phyloP scores from a whole-genome alignment of 2,888 invertebrate species.

The Hedychridium roseum region DNA sequence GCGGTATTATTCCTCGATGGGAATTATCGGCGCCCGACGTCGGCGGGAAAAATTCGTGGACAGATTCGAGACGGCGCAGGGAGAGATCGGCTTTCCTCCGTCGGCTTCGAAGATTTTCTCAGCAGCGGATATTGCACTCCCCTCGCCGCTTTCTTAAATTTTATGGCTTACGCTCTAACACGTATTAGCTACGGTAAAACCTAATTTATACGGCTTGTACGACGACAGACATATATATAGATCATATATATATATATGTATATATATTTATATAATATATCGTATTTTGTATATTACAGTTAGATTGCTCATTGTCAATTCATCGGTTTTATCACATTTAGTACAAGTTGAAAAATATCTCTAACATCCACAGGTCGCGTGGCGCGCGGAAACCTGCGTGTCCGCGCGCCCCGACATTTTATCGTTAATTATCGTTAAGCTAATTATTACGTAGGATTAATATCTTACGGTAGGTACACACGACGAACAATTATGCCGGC shows the following conservation, averaged over 20 bases:
- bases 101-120: slow-evolving; percentile 6
- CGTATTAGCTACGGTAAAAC: slow-evolving; percentile 45
- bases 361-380: slow-evolving; percentile 61
- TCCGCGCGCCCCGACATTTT: not conserved
- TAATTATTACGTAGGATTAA: slow-evolving; percentile 30
- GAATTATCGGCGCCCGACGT: slow-evolving; percentile 48
- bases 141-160: too few species aligned
- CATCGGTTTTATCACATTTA: slow-evolving; percentile 63
- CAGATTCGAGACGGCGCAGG: slow-evolving; percentile 51
- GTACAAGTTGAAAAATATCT: slow-evolving; percentile 64
- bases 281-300: slow-evolving; percentile 59
- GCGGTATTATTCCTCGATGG: slow-evolving; percentile 9
- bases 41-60: slow-evolving; percentile 53
- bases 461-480: slow-evolving; percentile 49
- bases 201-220: slow-evolving; percentile 57
- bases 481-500: slow-evolving; percentile 53
- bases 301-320: slow-evolving; percentile 64
- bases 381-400: slow-evolving; percentile 3
- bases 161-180: slow-evolving; percentile 37
- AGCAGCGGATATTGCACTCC: slow-evolving; percentile 7
- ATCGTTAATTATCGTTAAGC: not conserved
- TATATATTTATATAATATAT: slow-evolving; percentile 37
- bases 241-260: slow-evolving; percentile 35
- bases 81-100: slow-evolving; percentile 30
- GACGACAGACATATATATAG: slow-evolving; percentile 59